Evolutionary conservation across 2,113 vertebrate genomes (phyloP).

Genomic region (Eleginops maclovinus): DNA sequence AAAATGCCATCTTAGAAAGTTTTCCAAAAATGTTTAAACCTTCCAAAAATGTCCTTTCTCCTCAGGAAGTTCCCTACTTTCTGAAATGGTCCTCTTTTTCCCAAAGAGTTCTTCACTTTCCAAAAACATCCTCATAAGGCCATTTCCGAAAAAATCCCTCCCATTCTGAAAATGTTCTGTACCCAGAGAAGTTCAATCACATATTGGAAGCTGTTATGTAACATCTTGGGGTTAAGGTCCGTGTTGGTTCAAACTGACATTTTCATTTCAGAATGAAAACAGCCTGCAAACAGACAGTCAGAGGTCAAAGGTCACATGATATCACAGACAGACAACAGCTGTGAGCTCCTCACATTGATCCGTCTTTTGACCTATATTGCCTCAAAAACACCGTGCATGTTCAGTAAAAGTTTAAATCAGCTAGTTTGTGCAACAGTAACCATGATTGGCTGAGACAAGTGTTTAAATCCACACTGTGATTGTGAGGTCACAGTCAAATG

Average conservation of each 20-base stretch:
- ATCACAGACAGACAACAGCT: slow-evolving; percentile 34
- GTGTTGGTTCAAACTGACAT: neutral
- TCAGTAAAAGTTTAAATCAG: neutral
- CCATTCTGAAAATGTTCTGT: neutral
- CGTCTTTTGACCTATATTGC: neutral
- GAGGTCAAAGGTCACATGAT: slow-evolving; percentile 1
- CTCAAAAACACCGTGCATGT: neutral
- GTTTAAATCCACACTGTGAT: neutral
- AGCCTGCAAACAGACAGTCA: neutral
- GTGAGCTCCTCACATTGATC: neutral
- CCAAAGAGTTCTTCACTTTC: neutral
- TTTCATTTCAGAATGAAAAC: neutral
- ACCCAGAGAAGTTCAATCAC: neutral
- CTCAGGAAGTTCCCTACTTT: neutral
- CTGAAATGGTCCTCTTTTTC: neutral
- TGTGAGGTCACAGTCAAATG: neutral
- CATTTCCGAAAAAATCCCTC: neutral
- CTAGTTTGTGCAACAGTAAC: neutral
- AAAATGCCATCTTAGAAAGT: neutral
- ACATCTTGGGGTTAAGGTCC: neutral
- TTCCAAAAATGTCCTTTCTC: neutral
- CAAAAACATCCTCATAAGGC: too few relatives aligned
- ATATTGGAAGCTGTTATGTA: neutral
- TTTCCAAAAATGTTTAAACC: neutral
- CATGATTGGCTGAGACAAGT: neutral